phyloP scores from a whole-genome alignment of 2,113 vertebrate genomes.

The Macquaria australasica region DNA sequence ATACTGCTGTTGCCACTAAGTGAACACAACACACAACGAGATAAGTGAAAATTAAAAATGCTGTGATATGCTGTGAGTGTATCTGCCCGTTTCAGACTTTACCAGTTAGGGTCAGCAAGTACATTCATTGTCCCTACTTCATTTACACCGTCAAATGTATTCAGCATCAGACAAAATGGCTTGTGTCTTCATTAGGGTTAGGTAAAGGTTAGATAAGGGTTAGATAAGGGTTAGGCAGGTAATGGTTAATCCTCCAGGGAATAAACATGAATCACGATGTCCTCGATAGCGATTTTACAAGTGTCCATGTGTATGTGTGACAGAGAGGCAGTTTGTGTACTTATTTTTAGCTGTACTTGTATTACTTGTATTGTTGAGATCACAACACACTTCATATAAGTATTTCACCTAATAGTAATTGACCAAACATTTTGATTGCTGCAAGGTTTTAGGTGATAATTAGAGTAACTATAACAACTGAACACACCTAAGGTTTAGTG shows the following conservation, averaged over 20 bases:
- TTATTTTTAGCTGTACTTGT: not conserved
- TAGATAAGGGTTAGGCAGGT: not conserved
- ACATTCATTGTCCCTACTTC: not conserved
- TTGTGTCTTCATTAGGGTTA: not conserved
- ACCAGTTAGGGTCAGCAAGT: not conserved
- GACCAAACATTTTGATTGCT: not conserved
- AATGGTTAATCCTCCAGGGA: not conserved
- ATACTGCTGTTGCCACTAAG: not conserved
- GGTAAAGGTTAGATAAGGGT: not conserved
- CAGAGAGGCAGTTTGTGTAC: not conserved
- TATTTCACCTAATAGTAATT: not conserved
- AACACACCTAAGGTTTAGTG: not conserved
- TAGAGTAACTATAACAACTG: not conserved
- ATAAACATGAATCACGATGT: not conserved
- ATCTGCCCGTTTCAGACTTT: not conserved
- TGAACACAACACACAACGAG: not conserved
- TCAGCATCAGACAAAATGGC: not conserved
- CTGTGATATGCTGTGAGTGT: not conserved
- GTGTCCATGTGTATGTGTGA: not conserved
- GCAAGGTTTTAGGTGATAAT: not conserved
- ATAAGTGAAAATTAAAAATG: not conserved
- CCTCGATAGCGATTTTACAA: too few relatives aligned
- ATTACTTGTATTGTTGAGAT: not conserved
- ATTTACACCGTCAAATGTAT: not conserved
- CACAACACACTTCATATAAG: not conserved